Evolutionary conservation across 2,797 vertebrate species (phyloP), one percentile per base, ranked within the genome.

Genomic region (Notolabrus celidotus): DNA sequence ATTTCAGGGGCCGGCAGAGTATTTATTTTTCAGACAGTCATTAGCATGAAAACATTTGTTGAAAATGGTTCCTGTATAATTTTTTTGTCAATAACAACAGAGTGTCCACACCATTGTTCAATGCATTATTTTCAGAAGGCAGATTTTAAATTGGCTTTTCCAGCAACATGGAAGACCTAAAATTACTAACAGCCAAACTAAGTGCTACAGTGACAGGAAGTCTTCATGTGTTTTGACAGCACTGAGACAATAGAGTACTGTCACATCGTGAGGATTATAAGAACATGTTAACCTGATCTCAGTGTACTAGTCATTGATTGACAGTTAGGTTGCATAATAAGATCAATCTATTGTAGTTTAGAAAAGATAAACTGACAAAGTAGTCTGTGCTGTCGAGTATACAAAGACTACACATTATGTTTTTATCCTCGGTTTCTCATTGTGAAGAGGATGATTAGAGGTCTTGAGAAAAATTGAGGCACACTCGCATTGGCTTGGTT

Each of bases 401-500:
- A 31, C 7, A 17, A 38, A 49, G 25, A 54, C 19, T 22, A 33
- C 70, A 31, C 17, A 55, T 60, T 25, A 17, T 36, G 34, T 54
- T 49, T 46, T 33, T 45, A 10, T 16, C 16, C 0, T 65, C 56
- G 20, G 17, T 29, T 52, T 17, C 25, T 47, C 3, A 19, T 41
- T 8, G 8, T 62, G 36, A 8, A 53, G 49, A 47, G 29, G 36
- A 53, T 4, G 23, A 34, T 69, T 33, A 45, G 7, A 54, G 17
- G 34, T 29, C 47, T 60, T 19, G 12, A 39, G 16, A 19, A 20
- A 56, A 36, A 56, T 61, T 62, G 29, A 66, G 25, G 54, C 56
- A 33, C 19, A 31, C 3, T 62, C 53, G 53, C 10, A 9, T 43
- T 64, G 43, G 19, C 39, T 63, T 66, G 10, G 5, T 27, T 5